These are phyloP conservation scores for Acrobasis suavella DNA, from an alignment of 2,888 invertebrate genomes.

Conservation along the genomic window DNA sequence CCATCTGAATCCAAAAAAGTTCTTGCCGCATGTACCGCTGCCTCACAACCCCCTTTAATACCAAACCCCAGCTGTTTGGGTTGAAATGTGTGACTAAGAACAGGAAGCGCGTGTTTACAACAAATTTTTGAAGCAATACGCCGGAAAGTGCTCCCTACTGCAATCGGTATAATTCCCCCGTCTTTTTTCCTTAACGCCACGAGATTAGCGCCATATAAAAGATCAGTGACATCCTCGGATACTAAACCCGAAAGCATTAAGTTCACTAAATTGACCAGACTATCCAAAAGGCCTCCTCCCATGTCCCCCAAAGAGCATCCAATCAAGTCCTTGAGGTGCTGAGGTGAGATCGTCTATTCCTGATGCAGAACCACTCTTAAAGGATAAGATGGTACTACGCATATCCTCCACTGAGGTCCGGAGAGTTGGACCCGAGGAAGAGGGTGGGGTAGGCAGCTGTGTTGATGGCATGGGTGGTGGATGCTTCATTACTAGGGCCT, in stretches of 20 bases:
- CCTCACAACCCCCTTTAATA: background rate
- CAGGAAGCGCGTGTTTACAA: conserved; percentile 18
- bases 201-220: too few relatives aligned
- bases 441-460: background rate
- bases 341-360: conserved; percentile 3
- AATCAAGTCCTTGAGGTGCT: background rate
- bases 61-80: background rate
- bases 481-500: too few relatives aligned
- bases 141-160: too few relatives aligned
- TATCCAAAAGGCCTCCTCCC: background rate
- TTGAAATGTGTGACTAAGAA: background rate
- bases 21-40: background rate
- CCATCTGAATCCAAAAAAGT: background rate
- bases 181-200: too few relatives aligned
- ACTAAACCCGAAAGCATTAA: too few relatives aligned
- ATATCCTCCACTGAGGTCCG: too few relatives aligned
- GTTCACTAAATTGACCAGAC: background rate
- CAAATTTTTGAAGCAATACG: conserved; percentile 23
- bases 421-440: background rate
- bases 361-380: background rate
- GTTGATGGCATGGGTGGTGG: conserved; percentile 3
- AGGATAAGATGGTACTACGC: background rate
- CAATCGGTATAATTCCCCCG: too few relatives aligned
- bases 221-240: too few relatives aligned
- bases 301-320: background rate